phyloP scores from a whole-genome alignment of 1,140 invertebrate genomes.

The Bombus huntii region DNA sequence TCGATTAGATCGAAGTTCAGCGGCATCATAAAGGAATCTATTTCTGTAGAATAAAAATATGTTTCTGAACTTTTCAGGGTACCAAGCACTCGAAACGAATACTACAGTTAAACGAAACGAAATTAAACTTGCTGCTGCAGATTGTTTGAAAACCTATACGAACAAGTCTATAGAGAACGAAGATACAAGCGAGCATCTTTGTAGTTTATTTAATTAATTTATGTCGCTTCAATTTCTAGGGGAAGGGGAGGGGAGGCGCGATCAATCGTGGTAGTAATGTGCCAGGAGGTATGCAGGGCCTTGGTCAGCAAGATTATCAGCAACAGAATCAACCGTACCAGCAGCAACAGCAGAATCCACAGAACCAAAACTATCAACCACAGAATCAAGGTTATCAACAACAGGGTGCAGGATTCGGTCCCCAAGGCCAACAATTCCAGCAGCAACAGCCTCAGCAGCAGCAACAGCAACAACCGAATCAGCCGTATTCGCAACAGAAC shows the following conservation, averaged over 20 bases:
- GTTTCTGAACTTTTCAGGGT: slow-evolving; percentile 11
- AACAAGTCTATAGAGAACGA: not conserved
- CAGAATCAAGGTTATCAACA: slow-evolving; percentile 74
- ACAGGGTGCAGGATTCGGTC: slow-evolving; percentile 53
- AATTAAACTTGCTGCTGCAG: not conserved
- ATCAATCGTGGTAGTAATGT: slow-evolving; percentile 85
- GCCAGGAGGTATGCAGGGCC: slow-evolving; percentile 77
- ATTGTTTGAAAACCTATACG: not conserved
- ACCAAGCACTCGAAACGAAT: not conserved
- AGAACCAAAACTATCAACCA: slow-evolving; percentile 70
- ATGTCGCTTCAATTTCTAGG: slow-evolving; percentile 76
- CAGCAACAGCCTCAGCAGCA: slow-evolving; percentile 79
- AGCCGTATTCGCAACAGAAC: slow-evolving; percentile 69
- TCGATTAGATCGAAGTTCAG: not conserved
- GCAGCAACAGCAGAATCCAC: slow-evolving; percentile 75
- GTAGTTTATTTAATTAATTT: slow-evolving; percentile 9
- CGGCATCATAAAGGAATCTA: not conserved
- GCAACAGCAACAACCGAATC: slow-evolving; percentile 71
- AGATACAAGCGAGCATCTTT: not conserved
- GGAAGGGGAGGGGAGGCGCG: slow-evolving; percentile 84
- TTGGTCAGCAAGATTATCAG: slow-evolving; percentile 74
- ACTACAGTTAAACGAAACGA: not conserved
- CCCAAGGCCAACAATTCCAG: slow-evolving; percentile 74
- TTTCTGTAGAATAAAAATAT: not conserved
- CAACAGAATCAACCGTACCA: slow-evolving; percentile 75